These are phyloP conservation scores for Alaudala cheleensis DNA, from an alignment of 2,113 vertebrate species.

Conservation along the genomic window DNA sequence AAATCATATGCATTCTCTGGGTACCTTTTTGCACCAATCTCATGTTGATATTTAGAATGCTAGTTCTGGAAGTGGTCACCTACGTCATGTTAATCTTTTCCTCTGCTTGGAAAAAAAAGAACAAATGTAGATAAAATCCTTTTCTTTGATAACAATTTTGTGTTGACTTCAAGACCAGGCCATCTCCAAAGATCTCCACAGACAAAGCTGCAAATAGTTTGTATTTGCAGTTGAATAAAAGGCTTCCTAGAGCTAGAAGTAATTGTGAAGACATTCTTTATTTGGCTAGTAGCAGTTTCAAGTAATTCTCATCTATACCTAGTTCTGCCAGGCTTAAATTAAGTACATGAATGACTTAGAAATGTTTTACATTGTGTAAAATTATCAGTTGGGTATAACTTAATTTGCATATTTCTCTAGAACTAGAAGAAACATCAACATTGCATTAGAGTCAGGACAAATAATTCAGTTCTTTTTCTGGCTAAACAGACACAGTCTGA, in stretches of 20 bases:
- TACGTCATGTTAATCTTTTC: not conserved
- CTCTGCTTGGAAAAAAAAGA: not conserved
- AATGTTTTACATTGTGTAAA: not conserved
- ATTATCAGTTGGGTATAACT: not conserved
- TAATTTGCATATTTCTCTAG: slow-evolving; percentile 3
- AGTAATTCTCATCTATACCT: not conserved
- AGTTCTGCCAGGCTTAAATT: not conserved
- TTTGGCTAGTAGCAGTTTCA: not conserved
- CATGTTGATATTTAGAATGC: not conserved
- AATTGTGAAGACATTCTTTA: not conserved
- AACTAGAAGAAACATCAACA: not conserved
- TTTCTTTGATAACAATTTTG: not conserved
- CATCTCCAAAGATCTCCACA: not conserved
- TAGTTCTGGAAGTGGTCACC: not conserved
- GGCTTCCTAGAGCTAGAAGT: not conserved
- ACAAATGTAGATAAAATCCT: not conserved
- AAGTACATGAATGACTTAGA: not conserved
- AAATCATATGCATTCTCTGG: not conserved
- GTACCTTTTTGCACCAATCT: not conserved
- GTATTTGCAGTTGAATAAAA: not conserved
- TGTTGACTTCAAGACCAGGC: not conserved
- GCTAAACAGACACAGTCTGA: not conserved
- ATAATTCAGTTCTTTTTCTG: not conserved
- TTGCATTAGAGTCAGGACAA: not conserved
- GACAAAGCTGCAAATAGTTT: not conserved